phyloP scores from a whole-genome alignment of 2,113 vertebrate species.

The Planiliza haematocheilus region DNA sequence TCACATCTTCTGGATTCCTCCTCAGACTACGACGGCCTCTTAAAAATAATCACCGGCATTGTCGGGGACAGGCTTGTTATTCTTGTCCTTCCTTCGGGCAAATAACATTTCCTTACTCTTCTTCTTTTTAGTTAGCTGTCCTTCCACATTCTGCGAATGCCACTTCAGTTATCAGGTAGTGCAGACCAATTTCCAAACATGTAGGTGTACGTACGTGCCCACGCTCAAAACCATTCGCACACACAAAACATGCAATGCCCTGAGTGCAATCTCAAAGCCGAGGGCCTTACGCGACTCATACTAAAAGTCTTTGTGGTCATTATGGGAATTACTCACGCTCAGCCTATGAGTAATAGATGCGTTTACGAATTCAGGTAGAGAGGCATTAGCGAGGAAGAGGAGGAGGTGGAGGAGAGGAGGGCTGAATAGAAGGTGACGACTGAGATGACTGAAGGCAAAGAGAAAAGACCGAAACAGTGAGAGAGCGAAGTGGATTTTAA shows the following conservation, averaged over 20 bases:
- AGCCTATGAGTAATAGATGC: conserved; percentile 43
- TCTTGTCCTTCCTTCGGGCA: background rate
- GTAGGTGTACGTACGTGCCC: background rate
- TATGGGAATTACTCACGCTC: conserved; percentile 44
- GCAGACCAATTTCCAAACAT: background rate
- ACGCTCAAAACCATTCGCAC: conserved; percentile 19
- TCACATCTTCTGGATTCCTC: too few relatives aligned
- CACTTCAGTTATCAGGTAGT: conserved; percentile 22
- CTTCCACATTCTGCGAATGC: conserved; percentile 48
- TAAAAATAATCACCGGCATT: too few relatives aligned
- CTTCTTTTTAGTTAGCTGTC: background rate
- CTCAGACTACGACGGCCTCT: too few relatives aligned
- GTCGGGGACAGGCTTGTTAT: too few relatives aligned
- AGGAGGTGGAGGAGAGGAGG: conserved; percentile 35
- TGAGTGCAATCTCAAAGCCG: conserved; percentile 2
- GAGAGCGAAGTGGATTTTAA: conserved; percentile 74
- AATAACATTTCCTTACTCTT: conserved; percentile 4
- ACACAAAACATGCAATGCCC: background rate
- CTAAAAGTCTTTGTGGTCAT: conserved; percentile 31
- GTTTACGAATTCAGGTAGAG: conserved; percentile 36
- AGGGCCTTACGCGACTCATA: conserved; percentile 1
- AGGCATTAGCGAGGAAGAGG: conserved; percentile 58
- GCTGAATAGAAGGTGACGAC: conserved; percentile 77
- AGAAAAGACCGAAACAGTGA: conserved; percentile 48
- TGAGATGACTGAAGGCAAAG: conserved; percentile 73